Percentiles rank a stretch among this genome's conserved stretches.
Conservation (phyloP, 1,140 invertebrate genomes). For the Halictus rubicundus region DNA sequence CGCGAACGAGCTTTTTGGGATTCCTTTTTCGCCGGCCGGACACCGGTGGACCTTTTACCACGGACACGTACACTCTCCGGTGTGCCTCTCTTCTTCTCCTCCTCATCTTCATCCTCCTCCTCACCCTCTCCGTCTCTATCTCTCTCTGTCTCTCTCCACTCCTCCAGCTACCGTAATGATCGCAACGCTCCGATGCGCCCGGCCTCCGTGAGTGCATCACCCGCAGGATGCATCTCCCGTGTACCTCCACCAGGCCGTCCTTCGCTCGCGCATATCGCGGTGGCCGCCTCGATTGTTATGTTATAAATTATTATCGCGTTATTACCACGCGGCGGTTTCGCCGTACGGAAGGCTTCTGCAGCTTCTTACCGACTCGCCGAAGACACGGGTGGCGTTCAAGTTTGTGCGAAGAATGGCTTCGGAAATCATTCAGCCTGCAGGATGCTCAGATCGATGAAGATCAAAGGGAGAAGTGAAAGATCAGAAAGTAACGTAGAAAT, state of each 20-base stretch:
- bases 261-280: not conserved
- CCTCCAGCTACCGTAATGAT: constrained; percentile 48
- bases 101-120: too few relatives aligned
- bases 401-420: not conserved
- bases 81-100: not conserved
- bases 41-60: constrained; percentile 60
- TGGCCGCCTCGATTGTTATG: constrained; percentile 28
- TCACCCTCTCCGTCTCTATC: too few relatives aligned
- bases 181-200: constrained; percentile 62
- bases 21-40: constrained; percentile 59
- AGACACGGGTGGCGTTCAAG: not conserved
- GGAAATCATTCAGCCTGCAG: too few relatives aligned
- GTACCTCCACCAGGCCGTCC: not conserved
- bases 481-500: too few relatives aligned
- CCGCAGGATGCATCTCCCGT: constrained; percentile 21
- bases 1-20: constrained; percentile 51
- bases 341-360: too few relatives aligned
- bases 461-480: too few relatives aligned
- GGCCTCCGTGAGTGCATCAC: constrained; percentile 44
- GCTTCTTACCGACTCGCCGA: not conserved
- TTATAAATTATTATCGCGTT: constrained; percentile 48
- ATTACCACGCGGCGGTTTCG: constrained; percentile 36
- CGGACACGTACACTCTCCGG: constrained; percentile 53
- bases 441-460: too few relatives aligned
- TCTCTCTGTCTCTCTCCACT: too few relatives aligned